A percentile compares a stretch with the other conserved stretches of the same genome.
Conservation (phyloP, 35 echinoderm and acorn worm species). For the Anneissia japonica region DNA sequence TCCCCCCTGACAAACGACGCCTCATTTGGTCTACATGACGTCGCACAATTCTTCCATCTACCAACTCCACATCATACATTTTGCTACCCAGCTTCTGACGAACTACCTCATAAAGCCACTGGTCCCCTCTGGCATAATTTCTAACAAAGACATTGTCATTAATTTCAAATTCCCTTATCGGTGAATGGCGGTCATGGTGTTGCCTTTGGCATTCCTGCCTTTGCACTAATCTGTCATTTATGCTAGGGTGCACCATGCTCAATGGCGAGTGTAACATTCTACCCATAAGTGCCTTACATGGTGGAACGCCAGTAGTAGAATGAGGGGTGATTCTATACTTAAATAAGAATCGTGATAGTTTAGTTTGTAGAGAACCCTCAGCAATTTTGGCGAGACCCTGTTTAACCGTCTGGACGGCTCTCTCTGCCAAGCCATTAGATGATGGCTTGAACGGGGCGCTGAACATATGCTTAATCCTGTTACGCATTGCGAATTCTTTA, state of each 20-base stretch:
- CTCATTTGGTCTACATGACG: slow-evolving; percentile 27
- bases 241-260: slow-evolving; percentile 24
- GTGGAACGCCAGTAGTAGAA: slow-evolving; percentile 39
- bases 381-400: slow-evolving; percentile 10
- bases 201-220: slow-evolving; percentile 28
- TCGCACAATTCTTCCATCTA: slow-evolving; percentile 5
- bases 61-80: slow-evolving; percentile 5
- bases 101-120: slow-evolving; percentile 14
- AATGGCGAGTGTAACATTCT: slow-evolving; percentile 3
- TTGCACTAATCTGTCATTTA: neutral
- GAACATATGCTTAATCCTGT: slow-evolving; percentile 42
- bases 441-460: slow-evolving; percentile 48
- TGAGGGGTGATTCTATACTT: slow-evolving; percentile 55
- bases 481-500: slow-evolving; percentile 20
- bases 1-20: neutral
- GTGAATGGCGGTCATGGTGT: slow-evolving; percentile 17
- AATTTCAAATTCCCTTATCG: neutral
- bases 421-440: slow-evolving; percentile 35
- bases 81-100: neutral
- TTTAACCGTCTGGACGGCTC: slow-evolving; percentile 51
- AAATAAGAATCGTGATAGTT: slow-evolving; percentile 51
- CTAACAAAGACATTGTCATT: slow-evolving; percentile 18
- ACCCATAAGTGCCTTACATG: slow-evolving; percentile 23
- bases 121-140: slow-evolving; percentile 22
- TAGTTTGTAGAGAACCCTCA: slow-evolving; percentile 39